Conservation (phyloP, 1,140 invertebrate genomes). For the Drosophila nikananu region DNA sequence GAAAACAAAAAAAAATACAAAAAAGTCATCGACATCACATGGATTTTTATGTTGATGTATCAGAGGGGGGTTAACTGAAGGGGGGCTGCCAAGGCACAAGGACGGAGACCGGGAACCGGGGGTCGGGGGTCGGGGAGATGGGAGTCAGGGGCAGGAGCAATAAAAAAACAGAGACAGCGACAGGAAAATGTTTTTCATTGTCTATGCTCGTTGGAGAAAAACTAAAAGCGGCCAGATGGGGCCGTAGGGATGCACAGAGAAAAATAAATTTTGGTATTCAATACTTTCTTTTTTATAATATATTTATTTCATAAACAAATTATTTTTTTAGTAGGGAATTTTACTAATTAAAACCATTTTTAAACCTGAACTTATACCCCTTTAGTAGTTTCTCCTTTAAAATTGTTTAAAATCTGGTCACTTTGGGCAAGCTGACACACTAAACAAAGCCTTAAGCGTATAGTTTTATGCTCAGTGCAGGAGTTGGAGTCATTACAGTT, state of each 20-base stretch:
- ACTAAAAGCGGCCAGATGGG: slow-evolving; percentile 44
- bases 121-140: background rate
- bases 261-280: background rate
- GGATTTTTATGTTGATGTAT: slow-evolving; percentile 68
- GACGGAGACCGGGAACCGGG: slow-evolving; percentile 16
- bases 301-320: background rate
- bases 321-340: background rate
- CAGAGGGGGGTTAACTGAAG: slow-evolving; percentile 15
- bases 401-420: background rate
- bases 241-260: slow-evolving; percentile 6
- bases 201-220: slow-evolving; percentile 70
- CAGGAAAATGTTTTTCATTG: slow-evolving; percentile 82
- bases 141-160: slow-evolving; percentile 20
- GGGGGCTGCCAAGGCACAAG: slow-evolving; percentile 14
- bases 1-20: slow-evolving; percentile 53
- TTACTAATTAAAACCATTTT: background rate
- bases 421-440: background rate
- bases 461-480: slow-evolving; percentile 10
- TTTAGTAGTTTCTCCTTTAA: background rate
- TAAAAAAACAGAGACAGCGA: slow-evolving; percentile 39
- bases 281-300: background rate
- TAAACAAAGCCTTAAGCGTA: background rate
- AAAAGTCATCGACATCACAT: slow-evolving; percentile 79
- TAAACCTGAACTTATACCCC: no score
- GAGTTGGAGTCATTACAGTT: slow-evolving; percentile 72